Evolutionary conservation across 1,140 invertebrate genomes (phyloP).

Genomic region (Dreissena polymorpha): DNA sequence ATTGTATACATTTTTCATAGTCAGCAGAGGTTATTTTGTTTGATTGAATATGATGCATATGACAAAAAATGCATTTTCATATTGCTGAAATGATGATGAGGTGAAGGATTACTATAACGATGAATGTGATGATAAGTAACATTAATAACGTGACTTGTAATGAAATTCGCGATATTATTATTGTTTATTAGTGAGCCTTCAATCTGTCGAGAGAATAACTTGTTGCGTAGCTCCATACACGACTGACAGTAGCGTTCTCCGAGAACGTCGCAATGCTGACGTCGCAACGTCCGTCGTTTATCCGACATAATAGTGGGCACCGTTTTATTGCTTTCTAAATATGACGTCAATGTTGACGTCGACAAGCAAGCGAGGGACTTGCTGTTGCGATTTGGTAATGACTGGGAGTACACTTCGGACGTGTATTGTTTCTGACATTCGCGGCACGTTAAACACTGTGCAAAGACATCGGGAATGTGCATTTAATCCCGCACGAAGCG

Average conservation of each 20-base stretch:
- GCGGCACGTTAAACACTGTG: slow-evolving; percentile 42
- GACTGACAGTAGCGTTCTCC: slow-evolving; percentile 43
- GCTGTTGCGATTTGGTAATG: neutral
- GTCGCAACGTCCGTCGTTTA: neutral
- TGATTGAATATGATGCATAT: no score
- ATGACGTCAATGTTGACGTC: neutral
- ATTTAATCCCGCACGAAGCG: slow-evolving; percentile 34
- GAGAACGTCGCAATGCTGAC: slow-evolving; percentile 44
- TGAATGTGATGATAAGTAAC: no score
- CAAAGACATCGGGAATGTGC: slow-evolving; percentile 32
- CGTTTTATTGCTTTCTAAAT: neutral
- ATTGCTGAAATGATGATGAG: no score
- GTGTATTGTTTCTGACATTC: slow-evolving; percentile 41
- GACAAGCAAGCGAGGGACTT: neutral
- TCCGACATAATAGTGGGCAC: neutral
- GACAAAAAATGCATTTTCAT: no score
- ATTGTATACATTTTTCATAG: no score
- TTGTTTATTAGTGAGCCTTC: slow-evolving; percentile 35
- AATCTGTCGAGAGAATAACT: slow-evolving; percentile 30
- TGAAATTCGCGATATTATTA: slow-evolving; percentile 29
- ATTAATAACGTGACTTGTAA: slow-evolving; percentile 18
- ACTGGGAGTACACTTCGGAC: slow-evolving; percentile 27
- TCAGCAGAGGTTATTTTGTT: no score
- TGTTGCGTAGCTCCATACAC: slow-evolving; percentile 46
- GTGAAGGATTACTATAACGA: no score